These are phyloP conservation scores for Acridotheres tristis DNA, from an alignment of 2,797 vertebrate genomes.

Conservation along the genomic window DNA sequence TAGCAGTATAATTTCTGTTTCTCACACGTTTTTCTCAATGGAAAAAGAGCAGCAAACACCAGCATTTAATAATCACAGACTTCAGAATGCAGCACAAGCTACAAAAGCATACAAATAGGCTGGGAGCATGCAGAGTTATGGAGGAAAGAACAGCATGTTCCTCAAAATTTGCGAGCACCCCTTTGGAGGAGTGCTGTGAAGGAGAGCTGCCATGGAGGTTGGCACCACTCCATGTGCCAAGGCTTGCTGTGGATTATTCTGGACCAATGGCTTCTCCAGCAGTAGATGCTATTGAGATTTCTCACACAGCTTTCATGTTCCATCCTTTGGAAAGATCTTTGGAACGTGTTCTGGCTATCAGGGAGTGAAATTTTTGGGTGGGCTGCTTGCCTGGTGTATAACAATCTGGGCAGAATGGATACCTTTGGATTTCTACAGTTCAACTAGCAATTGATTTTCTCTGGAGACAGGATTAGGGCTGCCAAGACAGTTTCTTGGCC, in stretches of 20 bases:
- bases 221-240: background rate
- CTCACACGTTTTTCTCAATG: background rate
- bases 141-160: background rate
- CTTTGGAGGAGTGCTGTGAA: background rate
- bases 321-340: slow-evolving; percentile 2
- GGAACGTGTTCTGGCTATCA: background rate
- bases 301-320: slow-evolving; percentile 7
- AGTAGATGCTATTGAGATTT: slow-evolving; percentile 49
- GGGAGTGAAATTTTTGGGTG: slow-evolving; percentile 8
- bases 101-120: background rate
- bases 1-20: slow-evolving; percentile 43
- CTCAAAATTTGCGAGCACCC: background rate
- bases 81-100: background rate
- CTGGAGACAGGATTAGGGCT: background rate
- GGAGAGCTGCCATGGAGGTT: background rate
- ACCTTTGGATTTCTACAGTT: background rate
- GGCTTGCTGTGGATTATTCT: slow-evolving; percentile 28
- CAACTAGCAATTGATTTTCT: slow-evolving; percentile 21
- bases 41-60: background rate
- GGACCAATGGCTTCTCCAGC: background rate
- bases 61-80: slow-evolving; percentile 5
- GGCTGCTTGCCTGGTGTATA: background rate
- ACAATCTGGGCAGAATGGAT: slow-evolving; percentile 22
- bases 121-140: background rate
- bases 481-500: slow-evolving; percentile 35